Evolutionary conservation across 2,888 invertebrate species (phyloP).

Genomic region (Lomographa bimaculata): DNA sequence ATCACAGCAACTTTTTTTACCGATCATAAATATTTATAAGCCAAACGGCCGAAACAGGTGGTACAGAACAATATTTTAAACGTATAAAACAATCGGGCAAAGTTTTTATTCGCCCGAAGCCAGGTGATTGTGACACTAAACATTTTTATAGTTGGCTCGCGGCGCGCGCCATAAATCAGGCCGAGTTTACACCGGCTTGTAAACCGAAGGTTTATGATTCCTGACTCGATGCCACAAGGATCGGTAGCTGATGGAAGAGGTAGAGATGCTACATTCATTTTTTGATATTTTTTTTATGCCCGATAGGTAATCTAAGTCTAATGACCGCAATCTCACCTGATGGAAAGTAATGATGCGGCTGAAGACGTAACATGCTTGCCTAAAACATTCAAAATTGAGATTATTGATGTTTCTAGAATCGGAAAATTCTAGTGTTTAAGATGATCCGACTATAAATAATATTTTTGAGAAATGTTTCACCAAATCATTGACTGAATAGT

Average conservation of each 20-base stretch:
- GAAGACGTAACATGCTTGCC: too few relatives aligned
- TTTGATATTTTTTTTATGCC: too few relatives aligned
- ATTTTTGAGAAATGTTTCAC: too few relatives aligned
- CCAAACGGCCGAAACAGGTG: conserved; percentile 13
- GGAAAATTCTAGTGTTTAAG: too few relatives aligned
- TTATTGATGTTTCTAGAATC: too few relatives aligned
- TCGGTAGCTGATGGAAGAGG: conserved; percentile 25
- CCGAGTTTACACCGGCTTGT: conserved; percentile 56
- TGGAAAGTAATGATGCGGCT: too few relatives aligned
- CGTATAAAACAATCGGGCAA: conserved; percentile 31
- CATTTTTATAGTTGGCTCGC: conserved; percentile 57
- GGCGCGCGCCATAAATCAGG: conserved; percentile 55
- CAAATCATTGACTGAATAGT: too few relatives aligned
- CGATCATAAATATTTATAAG: conserved; percentile 15
- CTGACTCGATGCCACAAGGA: conserved; percentile 26
- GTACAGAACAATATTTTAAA: conserved; percentile 28
- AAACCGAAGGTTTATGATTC: conserved; percentile 43
- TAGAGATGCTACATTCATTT: too few relatives aligned
- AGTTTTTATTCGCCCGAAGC: conserved; percentile 36
- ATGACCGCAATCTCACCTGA: too few relatives aligned
- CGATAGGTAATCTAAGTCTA: too few relatives aligned
- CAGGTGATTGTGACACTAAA: conserved; percentile 58
- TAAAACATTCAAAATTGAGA: too few relatives aligned
- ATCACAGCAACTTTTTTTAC: conserved; percentile 27
- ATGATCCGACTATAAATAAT: too few relatives aligned